phyloP scores from a whole-genome alignment of 2,888 invertebrate genomes.

The Seira musarum region DNA sequence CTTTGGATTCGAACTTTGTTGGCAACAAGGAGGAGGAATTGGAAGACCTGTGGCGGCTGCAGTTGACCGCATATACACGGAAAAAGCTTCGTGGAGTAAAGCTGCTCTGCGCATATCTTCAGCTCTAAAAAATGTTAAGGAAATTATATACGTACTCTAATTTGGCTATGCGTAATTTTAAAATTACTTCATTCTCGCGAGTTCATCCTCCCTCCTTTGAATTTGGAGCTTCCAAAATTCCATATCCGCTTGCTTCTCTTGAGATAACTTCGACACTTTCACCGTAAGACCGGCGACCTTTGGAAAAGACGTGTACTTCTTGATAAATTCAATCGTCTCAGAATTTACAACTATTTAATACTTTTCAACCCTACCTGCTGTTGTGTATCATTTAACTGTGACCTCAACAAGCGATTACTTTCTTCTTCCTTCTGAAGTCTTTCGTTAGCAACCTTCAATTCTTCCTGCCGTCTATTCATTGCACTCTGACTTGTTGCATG shows the following conservation, averaged over 20 bases:
- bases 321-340: neutral
- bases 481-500: slow-evolving; percentile 54
- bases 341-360: slow-evolving; percentile 39
- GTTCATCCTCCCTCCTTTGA: slow-evolving; percentile 61
- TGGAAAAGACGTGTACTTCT: neutral
- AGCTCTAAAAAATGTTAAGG: slow-evolving; percentile 23
- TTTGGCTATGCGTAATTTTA: no score
- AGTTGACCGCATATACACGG: slow-evolving; percentile 63
- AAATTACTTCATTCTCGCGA: slow-evolving; percentile 59
- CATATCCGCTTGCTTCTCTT: slow-evolving; percentile 60
- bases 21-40: slow-evolving; percentile 34
- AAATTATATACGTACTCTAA: neutral
- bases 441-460: slow-evolving; percentile 62
- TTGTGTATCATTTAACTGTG: slow-evolving; percentile 58
- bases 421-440: slow-evolving; percentile 61
- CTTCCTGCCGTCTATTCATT: slow-evolving; percentile 58
- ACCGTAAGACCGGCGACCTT: slow-evolving; percentile 38
- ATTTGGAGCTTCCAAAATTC: slow-evolving; percentile 63
- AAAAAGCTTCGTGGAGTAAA: slow-evolving; percentile 63
- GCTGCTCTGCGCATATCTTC: slow-evolving; percentile 67
- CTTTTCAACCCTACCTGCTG: no score
- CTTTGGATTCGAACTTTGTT: no score
- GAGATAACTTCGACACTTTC: slow-evolving; percentile 48
- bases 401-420: slow-evolving; percentile 54
- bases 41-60: slow-evolving; percentile 65